Evolutionary conservation across 2,113 vertebrate genomes (phyloP).

Genomic region (Elanus axillaris): DNA sequence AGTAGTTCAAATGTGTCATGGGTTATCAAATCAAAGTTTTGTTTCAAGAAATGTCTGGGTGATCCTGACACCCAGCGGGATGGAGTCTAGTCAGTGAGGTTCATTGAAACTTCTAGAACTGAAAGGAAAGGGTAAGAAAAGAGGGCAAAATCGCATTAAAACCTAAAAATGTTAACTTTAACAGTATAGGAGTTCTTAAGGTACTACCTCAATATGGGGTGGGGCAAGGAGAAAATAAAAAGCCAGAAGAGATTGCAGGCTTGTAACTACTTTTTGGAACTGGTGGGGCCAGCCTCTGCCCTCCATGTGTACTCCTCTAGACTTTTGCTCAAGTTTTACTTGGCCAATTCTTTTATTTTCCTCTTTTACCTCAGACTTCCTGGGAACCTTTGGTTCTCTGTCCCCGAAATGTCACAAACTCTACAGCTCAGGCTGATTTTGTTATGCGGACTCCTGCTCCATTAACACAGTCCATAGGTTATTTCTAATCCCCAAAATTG

Average conservation of each 20-base stretch:
- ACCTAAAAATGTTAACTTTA: neutral
- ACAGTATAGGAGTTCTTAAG: neutral
- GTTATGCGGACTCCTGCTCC: constrained; percentile 59
- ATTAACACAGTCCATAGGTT: constrained; percentile 70
- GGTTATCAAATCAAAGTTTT: neutral
- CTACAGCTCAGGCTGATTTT: constrained; percentile 35
- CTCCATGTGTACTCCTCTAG: neutral
- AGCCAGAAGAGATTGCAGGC: neutral
- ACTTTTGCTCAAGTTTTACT: neutral
- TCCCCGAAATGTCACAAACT: constrained; percentile 21
- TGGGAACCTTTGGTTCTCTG: neutral
- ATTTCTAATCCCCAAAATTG: constrained; percentile 60
- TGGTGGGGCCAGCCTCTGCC: neutral
- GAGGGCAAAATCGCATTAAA: neutral
- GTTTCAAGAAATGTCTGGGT: neutral
- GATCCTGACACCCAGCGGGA: neutral
- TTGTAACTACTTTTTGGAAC: neutral
- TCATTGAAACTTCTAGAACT: neutral
- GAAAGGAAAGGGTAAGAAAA: neutral
- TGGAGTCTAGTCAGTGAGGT: neutral
- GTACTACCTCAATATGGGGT: neutral
- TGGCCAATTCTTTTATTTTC: neutral
- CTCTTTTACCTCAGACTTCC: constrained; percentile 14
- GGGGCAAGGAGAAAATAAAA: neutral
- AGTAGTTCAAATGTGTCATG: neutral